Conservation (phyloP, 2,797 vertebrate species). For the Discoglossus pictus region DNA sequence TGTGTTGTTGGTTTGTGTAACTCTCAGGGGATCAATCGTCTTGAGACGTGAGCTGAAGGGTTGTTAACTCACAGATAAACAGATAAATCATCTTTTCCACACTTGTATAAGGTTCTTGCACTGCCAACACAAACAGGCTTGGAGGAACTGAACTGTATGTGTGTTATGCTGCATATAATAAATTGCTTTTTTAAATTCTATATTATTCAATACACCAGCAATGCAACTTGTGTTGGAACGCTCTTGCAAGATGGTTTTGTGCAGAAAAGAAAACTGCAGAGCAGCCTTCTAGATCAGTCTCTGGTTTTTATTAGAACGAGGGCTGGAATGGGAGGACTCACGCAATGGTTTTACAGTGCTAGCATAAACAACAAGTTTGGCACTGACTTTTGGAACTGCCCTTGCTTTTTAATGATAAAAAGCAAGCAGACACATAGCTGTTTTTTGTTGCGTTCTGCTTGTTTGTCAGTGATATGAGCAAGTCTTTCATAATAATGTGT, state of each 20-base stretch:
- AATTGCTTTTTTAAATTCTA: too few relatives aligned
- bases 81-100: neutral
- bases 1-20: constrained; percentile 8
- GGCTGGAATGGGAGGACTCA: constrained; percentile 31
- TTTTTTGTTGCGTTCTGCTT: constrained; percentile 10
- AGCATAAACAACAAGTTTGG: constrained; percentile 27
- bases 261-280: neutral
- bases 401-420: constrained; percentile 45
- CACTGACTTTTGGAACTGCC: constrained; percentile 44
- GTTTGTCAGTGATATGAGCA: neutral
- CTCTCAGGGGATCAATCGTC: constrained; percentile 32
- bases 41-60: constrained; percentile 20
- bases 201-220: too few relatives aligned
- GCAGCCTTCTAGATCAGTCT: constrained; percentile 6
- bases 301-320: constrained; percentile 52
- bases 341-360: constrained; percentile 49
- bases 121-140: too few relatives aligned
- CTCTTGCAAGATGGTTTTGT: too few relatives aligned
- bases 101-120: neutral
- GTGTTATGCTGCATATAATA: neutral
- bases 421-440: neutral
- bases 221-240: too few relatives aligned
- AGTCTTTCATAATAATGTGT: constrained; percentile 21
- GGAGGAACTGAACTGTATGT: neutral
- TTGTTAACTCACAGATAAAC: constrained; percentile 13